Conservation (phyloP, 1,140 invertebrate genomes). For the Brachionus angularis region DNA sequence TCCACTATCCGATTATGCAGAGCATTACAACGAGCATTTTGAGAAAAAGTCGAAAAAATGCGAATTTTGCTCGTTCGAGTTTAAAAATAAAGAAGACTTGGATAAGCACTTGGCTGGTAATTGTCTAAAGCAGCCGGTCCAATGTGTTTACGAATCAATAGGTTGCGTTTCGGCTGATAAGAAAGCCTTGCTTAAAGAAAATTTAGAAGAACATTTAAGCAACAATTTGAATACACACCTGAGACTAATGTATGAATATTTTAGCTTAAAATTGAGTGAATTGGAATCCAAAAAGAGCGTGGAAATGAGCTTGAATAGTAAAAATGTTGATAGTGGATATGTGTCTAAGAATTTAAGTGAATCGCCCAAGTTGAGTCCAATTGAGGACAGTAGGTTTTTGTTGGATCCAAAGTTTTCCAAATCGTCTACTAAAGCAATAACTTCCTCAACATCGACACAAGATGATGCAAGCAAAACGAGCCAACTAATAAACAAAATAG, state of each 20-base stretch:
- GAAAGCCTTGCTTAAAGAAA: background rate
- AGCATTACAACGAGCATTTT: background rate
- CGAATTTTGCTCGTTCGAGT: background rate
- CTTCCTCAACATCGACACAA: too few species aligned
- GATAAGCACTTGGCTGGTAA: background rate
- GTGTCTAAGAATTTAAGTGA: too few species aligned
- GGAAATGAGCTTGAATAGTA: background rate
- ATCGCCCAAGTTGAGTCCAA: too few species aligned
- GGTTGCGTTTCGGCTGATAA: background rate
- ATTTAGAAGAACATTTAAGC: background rate
- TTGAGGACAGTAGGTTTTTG: too few species aligned
- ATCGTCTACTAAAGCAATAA: too few species aligned
- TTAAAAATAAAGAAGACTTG: background rate
- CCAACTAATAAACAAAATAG: constrained; percentile 12
- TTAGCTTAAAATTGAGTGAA: too few species aligned
- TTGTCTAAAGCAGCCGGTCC: background rate
- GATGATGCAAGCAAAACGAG: too few species aligned
- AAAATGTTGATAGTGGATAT: too few species aligned
- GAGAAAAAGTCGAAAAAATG: constrained; percentile 17
- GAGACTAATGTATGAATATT: background rate
- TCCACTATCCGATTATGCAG: background rate
- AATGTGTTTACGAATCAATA: constrained; percentile 7
- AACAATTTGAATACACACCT: background rate
- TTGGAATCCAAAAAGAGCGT: constrained; percentile 14
- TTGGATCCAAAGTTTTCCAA: too few species aligned